Conservation (phyloP, 2,113 vertebrate species). For the Coptodon rendalli region DNA sequence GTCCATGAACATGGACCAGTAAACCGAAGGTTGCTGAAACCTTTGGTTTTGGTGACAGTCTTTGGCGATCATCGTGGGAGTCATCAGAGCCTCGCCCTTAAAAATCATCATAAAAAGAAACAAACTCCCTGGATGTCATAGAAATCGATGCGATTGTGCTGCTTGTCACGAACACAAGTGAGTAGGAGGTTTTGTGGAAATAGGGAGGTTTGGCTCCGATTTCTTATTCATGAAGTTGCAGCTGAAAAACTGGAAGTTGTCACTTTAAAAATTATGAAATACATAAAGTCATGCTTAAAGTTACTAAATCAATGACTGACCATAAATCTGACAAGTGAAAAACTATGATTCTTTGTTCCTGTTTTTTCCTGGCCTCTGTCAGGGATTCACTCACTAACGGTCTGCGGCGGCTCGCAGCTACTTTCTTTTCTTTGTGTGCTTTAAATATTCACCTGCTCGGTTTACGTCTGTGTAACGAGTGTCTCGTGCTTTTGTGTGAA, state of each 20-base stretch:
- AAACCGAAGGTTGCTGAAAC: not conserved
- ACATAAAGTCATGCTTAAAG: not conserved
- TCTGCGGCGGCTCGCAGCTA: rapidly evolving
- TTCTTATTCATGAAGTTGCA: not conserved
- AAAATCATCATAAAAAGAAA: not conserved
- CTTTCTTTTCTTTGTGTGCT: not conserved
- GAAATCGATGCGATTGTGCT: not conserved
- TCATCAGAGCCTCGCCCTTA: not conserved
- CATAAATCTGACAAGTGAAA: not conserved
- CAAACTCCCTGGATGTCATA: not conserved
- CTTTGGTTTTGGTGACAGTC: not conserved
- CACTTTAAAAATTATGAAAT: not conserved
- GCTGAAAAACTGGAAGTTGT: not conserved
- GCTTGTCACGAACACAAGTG: not conserved
- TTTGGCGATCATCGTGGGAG: not conserved
- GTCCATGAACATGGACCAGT: not conserved
- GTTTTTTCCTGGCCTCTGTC: not conserved
- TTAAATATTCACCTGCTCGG: not conserved
- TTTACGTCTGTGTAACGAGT: not conserved
- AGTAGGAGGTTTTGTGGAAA: not conserved
- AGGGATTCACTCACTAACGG: rapidly evolving
- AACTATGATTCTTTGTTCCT: rapidly evolving
- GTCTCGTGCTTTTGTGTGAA: not conserved
- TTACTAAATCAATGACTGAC: not conserved
- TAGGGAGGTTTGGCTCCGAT: not conserved